Conservation (phyloP, 2,797 vertebrate species). For the Sebastes iracundus region DNA sequence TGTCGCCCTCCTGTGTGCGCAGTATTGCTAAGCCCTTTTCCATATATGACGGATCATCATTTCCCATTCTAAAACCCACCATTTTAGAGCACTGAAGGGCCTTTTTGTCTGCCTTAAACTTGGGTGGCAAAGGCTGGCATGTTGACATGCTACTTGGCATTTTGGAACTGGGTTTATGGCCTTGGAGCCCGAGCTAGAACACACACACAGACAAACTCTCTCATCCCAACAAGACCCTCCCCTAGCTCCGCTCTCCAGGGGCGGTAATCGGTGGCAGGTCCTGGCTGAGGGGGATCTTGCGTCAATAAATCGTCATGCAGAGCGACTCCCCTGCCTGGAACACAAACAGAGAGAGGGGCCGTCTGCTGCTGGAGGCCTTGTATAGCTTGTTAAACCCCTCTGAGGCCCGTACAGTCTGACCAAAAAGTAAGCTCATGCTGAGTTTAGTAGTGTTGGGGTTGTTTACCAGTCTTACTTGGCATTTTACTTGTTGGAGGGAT, state of each 20-base stretch:
- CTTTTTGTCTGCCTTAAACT: constrained; percentile 68
- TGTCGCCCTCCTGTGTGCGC: constrained; percentile 47
- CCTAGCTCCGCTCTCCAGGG: constrained; percentile 49
- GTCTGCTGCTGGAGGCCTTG: constrained; percentile 69
- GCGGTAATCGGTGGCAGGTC: constrained; percentile 78
- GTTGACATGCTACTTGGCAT: constrained; percentile 75
- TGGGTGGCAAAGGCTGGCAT: constrained; percentile 75
- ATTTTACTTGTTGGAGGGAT: constrained; percentile 15
- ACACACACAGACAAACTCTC: constrained; percentile 65
- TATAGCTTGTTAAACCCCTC: constrained; percentile 66
- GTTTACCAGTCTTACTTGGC: constrained; percentile 9
- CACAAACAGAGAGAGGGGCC: constrained; percentile 75
- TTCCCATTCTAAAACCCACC: constrained; percentile 60
- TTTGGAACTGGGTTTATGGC: constrained; percentile 74
- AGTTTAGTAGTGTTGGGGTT: constrained; percentile 26
- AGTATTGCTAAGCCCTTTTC: constrained; percentile 40
- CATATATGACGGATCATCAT: constrained; percentile 64
- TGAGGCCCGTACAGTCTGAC: constrained; percentile 29
- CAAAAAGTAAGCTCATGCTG: constrained; percentile 19
- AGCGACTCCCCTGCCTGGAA: constrained; percentile 75
- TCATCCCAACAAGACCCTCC: constrained; percentile 54
- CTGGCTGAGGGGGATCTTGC: constrained; percentile 71
- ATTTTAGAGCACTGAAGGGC: constrained; percentile 63
- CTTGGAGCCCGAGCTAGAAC: constrained; percentile 70
- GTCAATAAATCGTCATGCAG: constrained; percentile 81